These are phyloP conservation scores for Neostethus bicornis DNA, from an alignment of 2,797 vertebrate genomes.

Conservation along the genomic window DNA sequence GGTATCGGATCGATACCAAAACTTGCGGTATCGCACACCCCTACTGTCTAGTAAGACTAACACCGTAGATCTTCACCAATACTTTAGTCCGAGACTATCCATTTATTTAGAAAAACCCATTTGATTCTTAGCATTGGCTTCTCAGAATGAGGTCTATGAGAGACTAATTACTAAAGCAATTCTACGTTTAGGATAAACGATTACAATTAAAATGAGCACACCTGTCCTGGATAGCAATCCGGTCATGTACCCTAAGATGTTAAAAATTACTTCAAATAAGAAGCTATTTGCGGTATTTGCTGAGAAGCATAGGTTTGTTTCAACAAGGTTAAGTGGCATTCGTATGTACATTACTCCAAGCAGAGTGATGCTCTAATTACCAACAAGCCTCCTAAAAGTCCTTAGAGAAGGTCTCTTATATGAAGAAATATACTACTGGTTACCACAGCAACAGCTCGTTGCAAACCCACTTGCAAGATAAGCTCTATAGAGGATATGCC, in stretches of 20 bases:
- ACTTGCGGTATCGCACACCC: no score
- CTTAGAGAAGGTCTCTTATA: not conserved
- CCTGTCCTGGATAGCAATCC: conserved; percentile 30
- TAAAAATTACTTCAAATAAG: conserved; percentile 35
- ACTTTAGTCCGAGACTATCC: conserved; percentile 10
- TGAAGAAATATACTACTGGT: not conserved
- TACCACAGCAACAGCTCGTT: conserved; percentile 24
- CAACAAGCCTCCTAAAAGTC: conserved; percentile 9
- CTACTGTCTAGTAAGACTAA: no score
- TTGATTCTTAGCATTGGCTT: conserved; percentile 17
- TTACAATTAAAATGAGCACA: conserved; percentile 41
- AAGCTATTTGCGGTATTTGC: not conserved
- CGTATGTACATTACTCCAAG: conserved; percentile 23
- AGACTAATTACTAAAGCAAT: conserved; percentile 45
- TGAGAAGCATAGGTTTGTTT: conserved; percentile 15
- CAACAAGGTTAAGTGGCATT: conserved; percentile 13
- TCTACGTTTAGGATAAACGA: conserved; percentile 49
- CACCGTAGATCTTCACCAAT: no score
- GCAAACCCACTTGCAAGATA: conserved; percentile 8
- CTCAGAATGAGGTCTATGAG: conserved; percentile 15
- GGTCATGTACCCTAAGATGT: conserved; percentile 35
- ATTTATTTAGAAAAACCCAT: conserved; percentile 33
- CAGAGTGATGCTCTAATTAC: conserved; percentile 7
- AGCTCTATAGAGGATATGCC: not conserved
- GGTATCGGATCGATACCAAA: no score